These are phyloP conservation scores for Gallinago paraguaiae DNA, from an alignment of 2,113 vertebrate genomes.

Conservation along the genomic window DNA sequence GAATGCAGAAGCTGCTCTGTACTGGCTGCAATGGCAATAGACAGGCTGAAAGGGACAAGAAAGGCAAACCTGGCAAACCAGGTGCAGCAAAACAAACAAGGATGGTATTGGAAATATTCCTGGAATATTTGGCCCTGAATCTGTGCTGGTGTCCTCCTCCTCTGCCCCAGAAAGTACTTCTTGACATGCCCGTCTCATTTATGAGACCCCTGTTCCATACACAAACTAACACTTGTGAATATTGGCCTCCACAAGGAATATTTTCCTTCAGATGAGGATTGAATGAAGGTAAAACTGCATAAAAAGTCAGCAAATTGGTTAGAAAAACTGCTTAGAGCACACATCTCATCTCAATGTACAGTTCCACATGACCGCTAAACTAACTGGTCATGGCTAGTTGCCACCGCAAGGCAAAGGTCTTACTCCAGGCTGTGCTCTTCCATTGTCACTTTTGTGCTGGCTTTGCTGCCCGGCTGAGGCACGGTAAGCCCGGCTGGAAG, in stretches of 20 bases:
- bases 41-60: background rate
- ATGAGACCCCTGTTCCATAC: background rate
- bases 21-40: background rate
- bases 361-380: background rate
- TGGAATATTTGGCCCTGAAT: background rate
- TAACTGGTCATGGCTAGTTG: background rate
- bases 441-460: background rate
- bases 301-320: background rate
- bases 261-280: background rate
- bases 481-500: background rate
- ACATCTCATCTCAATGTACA: fast-evolving
- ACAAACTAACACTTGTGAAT: background rate
- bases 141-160: background rate
- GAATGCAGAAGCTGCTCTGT: background rate
- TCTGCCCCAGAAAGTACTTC: background rate
- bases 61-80: background rate
- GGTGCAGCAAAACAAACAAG: background rate
- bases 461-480: background rate
- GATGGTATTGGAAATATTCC: background rate
- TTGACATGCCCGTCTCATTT: background rate
- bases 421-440: background rate
- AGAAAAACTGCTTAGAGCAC: background rate
- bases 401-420: background rate
- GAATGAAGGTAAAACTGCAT: background rate
- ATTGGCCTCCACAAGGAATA: background rate